phyloP scores from a whole-genome alignment of 2,797 vertebrate genomes.

The Ctenochaetus hawaiiensis region DNA sequence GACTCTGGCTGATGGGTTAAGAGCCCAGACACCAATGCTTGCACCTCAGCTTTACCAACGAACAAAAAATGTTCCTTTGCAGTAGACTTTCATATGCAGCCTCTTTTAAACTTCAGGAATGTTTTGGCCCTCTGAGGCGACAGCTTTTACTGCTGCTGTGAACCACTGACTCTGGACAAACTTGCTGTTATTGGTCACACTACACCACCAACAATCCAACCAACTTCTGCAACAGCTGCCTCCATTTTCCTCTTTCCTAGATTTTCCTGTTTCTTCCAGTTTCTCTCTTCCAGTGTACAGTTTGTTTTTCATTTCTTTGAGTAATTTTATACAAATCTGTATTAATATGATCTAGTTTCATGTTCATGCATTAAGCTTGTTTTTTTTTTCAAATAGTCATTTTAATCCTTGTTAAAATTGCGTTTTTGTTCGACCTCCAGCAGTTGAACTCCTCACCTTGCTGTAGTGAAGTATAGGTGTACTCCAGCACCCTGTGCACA shows the following conservation, averaged over 20 bases:
- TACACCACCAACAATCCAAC: conserved; percentile 17
- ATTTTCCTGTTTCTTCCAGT: no score
- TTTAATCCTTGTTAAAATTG: no score
- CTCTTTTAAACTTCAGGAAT: conserved; percentile 23
- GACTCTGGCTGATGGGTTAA: conserved; percentile 9
- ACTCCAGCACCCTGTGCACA: no score
- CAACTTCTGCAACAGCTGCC: not conserved
- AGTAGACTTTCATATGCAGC: conserved; percentile 5
- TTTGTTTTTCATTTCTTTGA: not conserved
- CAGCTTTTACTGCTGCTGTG: conserved; percentile 13
- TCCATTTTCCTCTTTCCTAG: conserved; percentile 13
- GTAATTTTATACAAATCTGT: not conserved
- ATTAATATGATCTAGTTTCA: not conserved
- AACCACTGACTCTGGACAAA: conserved; percentile 15
- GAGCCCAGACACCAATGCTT: conserved; percentile 5
- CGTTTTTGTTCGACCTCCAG: no score
- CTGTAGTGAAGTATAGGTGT: no score
- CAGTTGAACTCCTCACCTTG: no score
- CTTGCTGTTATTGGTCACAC: conserved; percentile 28
- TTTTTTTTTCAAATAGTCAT: no score
- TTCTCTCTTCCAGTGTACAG: not conserved
- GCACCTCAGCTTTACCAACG: not conserved
- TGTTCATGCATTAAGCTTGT: not conserved
- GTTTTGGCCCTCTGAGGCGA: conserved; percentile 1
- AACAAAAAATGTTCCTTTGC: conserved; percentile 19